Conservation (phyloP, 2,797 vertebrate species). For the Chaunax sp. region DNA sequence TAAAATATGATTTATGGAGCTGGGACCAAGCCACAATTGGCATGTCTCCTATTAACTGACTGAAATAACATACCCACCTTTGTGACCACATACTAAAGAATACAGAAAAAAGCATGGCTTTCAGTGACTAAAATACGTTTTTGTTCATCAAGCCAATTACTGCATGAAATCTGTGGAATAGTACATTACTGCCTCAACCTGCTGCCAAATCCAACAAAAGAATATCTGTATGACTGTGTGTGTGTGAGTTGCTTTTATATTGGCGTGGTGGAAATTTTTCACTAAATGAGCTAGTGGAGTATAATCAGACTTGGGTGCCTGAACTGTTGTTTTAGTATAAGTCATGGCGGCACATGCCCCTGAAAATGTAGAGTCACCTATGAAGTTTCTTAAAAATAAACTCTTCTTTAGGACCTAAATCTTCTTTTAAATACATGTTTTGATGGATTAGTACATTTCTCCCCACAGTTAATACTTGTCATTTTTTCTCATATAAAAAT, state of each 20-base stretch:
- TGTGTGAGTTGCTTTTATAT: conserved; percentile 19
- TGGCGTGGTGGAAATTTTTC: conserved; percentile 38
- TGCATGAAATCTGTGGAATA: conserved; percentile 40
- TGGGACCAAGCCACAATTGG: conserved; percentile 23
- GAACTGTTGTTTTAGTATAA: conserved; percentile 54
- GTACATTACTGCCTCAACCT: conserved; percentile 10
- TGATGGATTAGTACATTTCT: conserved; percentile 50
- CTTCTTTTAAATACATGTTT: conserved; percentile 39
- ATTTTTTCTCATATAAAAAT: conserved; percentile 21
- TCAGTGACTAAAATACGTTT: conserved; percentile 17
- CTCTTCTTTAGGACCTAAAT: conserved; percentile 33
- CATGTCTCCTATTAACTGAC: conserved; percentile 25
- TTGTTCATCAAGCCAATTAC: conserved; percentile 27
- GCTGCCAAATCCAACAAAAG: conserved; percentile 51
- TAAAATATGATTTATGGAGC: conserved; percentile 31
- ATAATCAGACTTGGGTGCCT: conserved; percentile 47
- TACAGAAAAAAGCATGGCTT: conserved; percentile 16
- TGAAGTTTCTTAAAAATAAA: conserved; percentile 60
- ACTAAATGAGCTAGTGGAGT: conserved; percentile 47
- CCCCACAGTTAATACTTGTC: conserved; percentile 31
- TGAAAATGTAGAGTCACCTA: conserved; percentile 29
- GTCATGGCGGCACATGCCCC: conserved; percentile 20
- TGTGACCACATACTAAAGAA: conserved; percentile 8
- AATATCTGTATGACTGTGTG: conserved; percentile 30
- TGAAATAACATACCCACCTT: conserved; percentile 22